Conservation (phyloP, 2,113 vertebrate genomes). For the Formicarius rufipectus region DNA sequence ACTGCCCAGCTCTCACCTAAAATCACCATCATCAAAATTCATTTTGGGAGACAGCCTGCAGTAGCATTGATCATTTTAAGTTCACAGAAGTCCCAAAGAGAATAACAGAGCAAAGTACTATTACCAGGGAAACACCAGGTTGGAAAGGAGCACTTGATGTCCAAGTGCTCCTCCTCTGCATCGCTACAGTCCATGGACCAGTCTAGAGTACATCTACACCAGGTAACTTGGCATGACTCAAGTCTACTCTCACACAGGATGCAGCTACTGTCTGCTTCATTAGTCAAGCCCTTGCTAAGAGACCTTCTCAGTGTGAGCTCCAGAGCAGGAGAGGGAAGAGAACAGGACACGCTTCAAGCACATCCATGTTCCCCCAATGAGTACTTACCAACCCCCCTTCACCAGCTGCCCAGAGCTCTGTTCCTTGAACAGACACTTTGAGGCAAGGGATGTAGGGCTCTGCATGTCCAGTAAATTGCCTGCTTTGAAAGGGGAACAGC, state of each 20-base stretch:
- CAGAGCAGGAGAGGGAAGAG: neutral
- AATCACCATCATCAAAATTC: neutral
- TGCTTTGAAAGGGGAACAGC: neutral
- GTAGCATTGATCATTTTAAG: neutral
- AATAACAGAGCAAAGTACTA: neutral
- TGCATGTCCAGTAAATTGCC: neutral
- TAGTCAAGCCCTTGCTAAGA: neutral
- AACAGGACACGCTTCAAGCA: neutral
- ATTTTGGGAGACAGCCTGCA: neutral
- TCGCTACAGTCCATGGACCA: neutral
- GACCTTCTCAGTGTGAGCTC: neutral
- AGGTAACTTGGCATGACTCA: neutral
- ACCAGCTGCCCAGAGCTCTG: neutral
- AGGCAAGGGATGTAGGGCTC: neutral
- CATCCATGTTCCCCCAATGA: neutral
- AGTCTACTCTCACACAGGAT: neutral
- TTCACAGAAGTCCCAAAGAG: neutral
- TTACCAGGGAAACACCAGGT: conserved; percentile 8
- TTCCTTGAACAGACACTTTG: neutral
- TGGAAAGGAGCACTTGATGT: neutral
- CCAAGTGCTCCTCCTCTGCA: neutral
- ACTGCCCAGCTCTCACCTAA: neutral
- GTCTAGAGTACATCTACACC: neutral
- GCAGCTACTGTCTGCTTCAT: rapidly evolving
- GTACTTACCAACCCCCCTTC: too few species aligned